Conservation (phyloP, 2,888 invertebrate species). For the Pimpla rufipes region DNA sequence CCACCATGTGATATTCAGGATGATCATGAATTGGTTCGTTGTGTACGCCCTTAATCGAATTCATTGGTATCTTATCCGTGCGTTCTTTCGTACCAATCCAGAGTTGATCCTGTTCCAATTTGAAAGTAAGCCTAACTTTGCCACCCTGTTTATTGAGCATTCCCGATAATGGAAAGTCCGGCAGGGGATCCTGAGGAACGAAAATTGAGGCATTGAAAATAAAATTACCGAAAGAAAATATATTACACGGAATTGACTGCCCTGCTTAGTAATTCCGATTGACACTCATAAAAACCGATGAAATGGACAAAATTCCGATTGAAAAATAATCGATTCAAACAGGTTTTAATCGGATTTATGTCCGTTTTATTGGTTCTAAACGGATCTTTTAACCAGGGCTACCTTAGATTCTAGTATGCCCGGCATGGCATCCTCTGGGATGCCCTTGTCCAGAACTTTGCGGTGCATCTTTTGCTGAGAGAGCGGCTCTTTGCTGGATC, state of each 20-base stretch:
- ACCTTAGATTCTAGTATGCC: conserved; percentile 93
- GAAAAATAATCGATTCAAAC: too few species aligned
- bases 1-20: conserved; percentile 96
- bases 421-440: conserved; percentile 95
- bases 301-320: too few species aligned
- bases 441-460: conserved; percentile 95
- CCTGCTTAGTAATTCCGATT: too few species aligned
- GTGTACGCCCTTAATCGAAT: conserved; percentile 93
- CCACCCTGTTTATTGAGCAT: conserved; percentile 96
- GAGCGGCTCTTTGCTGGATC: conserved; percentile 89
- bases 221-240: not conserved
- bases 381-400: too few species aligned
- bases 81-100: conserved; percentile 97
- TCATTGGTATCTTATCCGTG: conserved; percentile 96
- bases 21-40: conserved; percentile 94
- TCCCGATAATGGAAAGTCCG: conserved; percentile 93
- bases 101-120: conserved; percentile 95
- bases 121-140: conserved; percentile 96
- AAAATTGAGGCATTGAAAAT: conserved; percentile 7
- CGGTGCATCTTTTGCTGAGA: conserved; percentile 93
- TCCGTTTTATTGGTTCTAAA: too few species aligned
- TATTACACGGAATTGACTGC: not conserved
- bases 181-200: conserved; percentile 90
- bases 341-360: too few species aligned
- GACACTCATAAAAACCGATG: too few species aligned